Conservation (phyloP, 2,888 invertebrate genomes). For the Tipula vernalis region DNA sequence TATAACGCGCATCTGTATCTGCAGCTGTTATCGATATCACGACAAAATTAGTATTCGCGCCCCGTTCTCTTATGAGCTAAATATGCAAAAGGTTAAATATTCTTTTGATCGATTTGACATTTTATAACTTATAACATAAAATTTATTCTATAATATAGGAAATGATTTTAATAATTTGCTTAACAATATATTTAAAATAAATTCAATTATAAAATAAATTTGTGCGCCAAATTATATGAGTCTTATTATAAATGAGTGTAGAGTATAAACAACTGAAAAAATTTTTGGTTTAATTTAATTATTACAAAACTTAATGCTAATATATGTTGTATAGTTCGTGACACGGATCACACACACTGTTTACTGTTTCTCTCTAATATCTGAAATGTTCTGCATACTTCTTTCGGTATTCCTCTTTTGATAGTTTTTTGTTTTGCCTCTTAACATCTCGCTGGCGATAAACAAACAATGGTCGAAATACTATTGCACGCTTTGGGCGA, state of each 20-base stretch:
- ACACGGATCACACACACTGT: not conserved
- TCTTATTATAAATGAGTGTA: not conserved
- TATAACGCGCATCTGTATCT: not conserved
- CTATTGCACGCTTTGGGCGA: constrained; percentile 10
- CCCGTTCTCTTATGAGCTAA: not conserved
- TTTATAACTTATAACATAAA: not conserved
- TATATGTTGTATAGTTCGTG: not conserved
- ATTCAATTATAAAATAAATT: not conserved
- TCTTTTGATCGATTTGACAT: not conserved
- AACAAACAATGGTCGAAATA: constrained; percentile 14
- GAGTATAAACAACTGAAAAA: not conserved
- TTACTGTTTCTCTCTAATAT: not conserved
- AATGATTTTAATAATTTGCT: not conserved
- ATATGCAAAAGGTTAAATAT: not conserved
- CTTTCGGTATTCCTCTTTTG: not conserved
- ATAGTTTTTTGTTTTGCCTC: not conserved
- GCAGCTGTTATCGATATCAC: no score
- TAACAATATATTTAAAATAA: no score
- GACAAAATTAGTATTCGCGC: not conserved
- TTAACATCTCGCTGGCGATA: constrained; percentile 12
- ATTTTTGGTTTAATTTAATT: not conserved
- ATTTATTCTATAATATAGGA: not conserved
- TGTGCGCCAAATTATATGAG: not conserved
- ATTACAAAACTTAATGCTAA: not conserved
- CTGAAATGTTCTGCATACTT: not conserved